phyloP scores from a whole-genome alignment of 2,113 vertebrate genomes.

The Channa argus region DNA sequence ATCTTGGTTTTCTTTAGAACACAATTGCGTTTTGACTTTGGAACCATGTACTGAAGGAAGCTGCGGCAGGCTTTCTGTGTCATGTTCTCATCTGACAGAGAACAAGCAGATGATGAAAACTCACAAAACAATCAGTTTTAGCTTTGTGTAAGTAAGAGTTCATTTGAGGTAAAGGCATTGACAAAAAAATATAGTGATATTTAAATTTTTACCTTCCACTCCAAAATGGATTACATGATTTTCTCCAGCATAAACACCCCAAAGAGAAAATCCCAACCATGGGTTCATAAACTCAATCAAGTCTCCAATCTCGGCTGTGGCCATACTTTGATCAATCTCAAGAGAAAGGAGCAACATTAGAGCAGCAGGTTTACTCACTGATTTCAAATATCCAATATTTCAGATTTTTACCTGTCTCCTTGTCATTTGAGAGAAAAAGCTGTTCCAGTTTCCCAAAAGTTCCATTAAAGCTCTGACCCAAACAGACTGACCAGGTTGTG shows the following conservation, averaged over 20 bases:
- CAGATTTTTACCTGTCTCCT: constrained; percentile 11
- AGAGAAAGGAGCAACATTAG: background rate
- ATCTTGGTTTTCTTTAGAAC: constrained; percentile 47
- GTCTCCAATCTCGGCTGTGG: constrained; percentile 43
- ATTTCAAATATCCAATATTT: too few relatives aligned
- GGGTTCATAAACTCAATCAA: constrained; percentile 48
- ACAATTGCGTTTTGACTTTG: constrained; percentile 12
- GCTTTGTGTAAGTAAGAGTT: too few relatives aligned
- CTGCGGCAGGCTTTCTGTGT: constrained; percentile 49
- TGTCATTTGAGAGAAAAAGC: constrained; percentile 36
- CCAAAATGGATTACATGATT: constrained; percentile 57
- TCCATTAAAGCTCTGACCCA: constrained; percentile 13
- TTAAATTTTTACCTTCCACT: constrained; percentile 31
- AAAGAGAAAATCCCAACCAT: constrained; percentile 45
- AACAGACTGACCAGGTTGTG: constrained; percentile 1
- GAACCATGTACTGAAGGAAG: constrained; percentile 43
- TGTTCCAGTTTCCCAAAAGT: constrained; percentile 18
- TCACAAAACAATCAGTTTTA: too few relatives aligned
- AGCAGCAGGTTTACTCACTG: background rate
- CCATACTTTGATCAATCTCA: constrained; percentile 40
- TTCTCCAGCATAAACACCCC: constrained; percentile 52
- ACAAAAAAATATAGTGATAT: background rate
- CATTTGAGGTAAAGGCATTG: too few relatives aligned
- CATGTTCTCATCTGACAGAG: constrained; percentile 56
- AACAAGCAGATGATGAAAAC: background rate